phyloP scores from a whole-genome alignment of 2,888 invertebrate species.

The Tetranychus piercei region DNA sequence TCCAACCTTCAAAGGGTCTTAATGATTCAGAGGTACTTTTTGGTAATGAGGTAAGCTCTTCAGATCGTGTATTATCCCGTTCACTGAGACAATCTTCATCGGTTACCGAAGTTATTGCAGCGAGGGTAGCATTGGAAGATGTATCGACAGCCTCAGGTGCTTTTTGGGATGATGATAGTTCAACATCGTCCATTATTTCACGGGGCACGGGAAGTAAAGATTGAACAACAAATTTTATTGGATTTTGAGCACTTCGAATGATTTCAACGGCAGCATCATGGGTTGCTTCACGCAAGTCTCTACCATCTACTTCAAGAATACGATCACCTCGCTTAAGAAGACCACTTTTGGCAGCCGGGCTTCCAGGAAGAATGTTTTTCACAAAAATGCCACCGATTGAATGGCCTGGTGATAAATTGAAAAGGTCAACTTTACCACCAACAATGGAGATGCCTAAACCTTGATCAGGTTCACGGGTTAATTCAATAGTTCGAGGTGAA shows the following conservation, averaged over 20 bases:
- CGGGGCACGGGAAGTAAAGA: slow-evolving; percentile 51
- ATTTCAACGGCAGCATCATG: slow-evolving; percentile 86
- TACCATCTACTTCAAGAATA: slow-evolving; percentile 69
- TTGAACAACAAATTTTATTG: slow-evolving; percentile 76
- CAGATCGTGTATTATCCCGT: neutral
- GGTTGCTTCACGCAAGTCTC: slow-evolving; percentile 68
- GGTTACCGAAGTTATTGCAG: slow-evolving; percentile 10
- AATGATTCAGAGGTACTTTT: neutral
- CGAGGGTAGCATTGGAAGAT: slow-evolving; percentile 8
- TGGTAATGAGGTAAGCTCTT: neutral
- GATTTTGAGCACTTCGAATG: slow-evolving; percentile 71
- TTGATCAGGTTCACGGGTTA: slow-evolving; percentile 51
- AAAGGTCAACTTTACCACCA: slow-evolving; percentile 59
- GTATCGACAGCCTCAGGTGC: neutral
- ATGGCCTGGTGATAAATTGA: slow-evolving; percentile 40
- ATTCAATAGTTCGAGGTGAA: slow-evolving; percentile 51
- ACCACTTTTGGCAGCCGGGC: slow-evolving; percentile 79
- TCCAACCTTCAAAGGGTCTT: slow-evolving; percentile 28
- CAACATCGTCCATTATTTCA: neutral
- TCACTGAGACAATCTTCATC: slow-evolving; percentile 13
- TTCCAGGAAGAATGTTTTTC: slow-evolving; percentile 80
- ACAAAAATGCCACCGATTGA: slow-evolving; percentile 85
- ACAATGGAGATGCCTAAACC: slow-evolving; percentile 93
- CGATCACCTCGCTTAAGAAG: slow-evolving; percentile 59
- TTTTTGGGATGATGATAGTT: neutral